phyloP scores from a whole-genome alignment of 2,113 vertebrate genomes.

The Perca fluviatilis region DNA sequence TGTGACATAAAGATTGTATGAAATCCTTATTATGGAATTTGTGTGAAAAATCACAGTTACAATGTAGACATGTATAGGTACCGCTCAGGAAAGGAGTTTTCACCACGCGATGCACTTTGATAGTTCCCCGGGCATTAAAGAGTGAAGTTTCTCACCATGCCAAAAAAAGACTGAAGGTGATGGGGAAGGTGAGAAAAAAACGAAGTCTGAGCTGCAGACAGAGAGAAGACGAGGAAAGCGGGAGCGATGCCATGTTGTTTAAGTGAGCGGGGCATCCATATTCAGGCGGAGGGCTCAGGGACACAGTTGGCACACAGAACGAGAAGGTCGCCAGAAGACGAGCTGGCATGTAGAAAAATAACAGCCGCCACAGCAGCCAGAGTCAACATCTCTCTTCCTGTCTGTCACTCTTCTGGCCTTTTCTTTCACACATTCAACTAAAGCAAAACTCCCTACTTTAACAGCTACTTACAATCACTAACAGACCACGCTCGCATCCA shows the following conservation, averaged over 20 bases:
- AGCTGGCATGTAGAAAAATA: conserved; percentile 49
- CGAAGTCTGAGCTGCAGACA: conserved; percentile 30
- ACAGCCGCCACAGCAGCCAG: conserved; percentile 42
- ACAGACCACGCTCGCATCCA: neutral
- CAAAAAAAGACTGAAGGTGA: conserved; percentile 60
- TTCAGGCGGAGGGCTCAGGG: conserved; percentile 65
- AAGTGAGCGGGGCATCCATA: conserved; percentile 72
- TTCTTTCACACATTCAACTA: conserved; percentile 22
- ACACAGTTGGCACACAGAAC: conserved; percentile 59
- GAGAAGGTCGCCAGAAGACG: conserved; percentile 69
- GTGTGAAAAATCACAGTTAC: conserved; percentile 8
- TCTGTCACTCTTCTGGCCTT: conserved; percentile 27
- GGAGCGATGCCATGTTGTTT: conserved; percentile 47
- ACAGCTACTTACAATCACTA: neutral
- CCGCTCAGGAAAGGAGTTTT: conserved; percentile 15
- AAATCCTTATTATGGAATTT: neutral
- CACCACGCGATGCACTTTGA: conserved; percentile 17
- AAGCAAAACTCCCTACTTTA: neutral
- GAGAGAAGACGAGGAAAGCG: neutral
- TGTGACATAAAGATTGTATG: too few species aligned
- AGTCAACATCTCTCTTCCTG: conserved; percentile 52
- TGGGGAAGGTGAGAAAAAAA: conserved; percentile 58
- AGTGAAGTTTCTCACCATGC: conserved; percentile 46
- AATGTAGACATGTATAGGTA: neutral
- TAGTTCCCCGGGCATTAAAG: conserved; percentile 2